Base-by-base conservation (phyloP, 2,888 invertebrate species). In the Cryptus armator region DNA sequence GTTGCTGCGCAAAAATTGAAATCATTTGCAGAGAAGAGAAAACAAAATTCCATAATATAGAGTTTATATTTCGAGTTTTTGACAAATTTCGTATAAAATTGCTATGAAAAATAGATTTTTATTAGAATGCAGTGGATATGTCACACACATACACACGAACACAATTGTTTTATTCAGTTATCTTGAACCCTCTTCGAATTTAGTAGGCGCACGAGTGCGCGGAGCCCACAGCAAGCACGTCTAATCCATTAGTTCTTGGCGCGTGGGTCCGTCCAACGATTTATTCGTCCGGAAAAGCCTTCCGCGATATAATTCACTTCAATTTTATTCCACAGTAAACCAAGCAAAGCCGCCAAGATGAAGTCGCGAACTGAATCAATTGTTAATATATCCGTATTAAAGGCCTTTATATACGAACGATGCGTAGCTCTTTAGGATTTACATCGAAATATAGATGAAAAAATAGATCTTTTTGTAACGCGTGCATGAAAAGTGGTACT, bases 231-330 rank as follows among this genome's bases (percentile, higher is more conserved):
- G 71, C 66, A 76, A 72, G 80, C 80, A 84, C 76, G 82, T 84
- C 81, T 84, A 87, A 87, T 86, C 87, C 86, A 84, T 86, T 86
- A 86, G 85, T 81, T 81, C 81, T 85, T 82, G 86, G 75, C 59
- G 59, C 75, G 84, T 80, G 78, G 85, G 70, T 81, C 14, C 71
- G 76, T 76, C 56, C 76, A 56, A 83, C 85, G 83, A 86, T 87
- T 86, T 86, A 86, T 86, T 86, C 85, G 76, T 56, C 77, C 84
- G 72, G 76, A 82, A 85, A 85, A 83, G 62, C 71, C 70, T 37
- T 37, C 82, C 46, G 51, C 68, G 32, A 77, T 80, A 85, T 86
- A 86, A 87, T 86, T 83, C 79, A 85, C 81, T 83, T 56, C 68
- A 80, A 80, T 86, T 86, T 86, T 85, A 86, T 84, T 82, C 81